A percentile compares a stretch with the other conserved stretches of the same genome.
Conservation (phyloP, 2,888 invertebrate species). For the Entomobrya multifasciata region DNA sequence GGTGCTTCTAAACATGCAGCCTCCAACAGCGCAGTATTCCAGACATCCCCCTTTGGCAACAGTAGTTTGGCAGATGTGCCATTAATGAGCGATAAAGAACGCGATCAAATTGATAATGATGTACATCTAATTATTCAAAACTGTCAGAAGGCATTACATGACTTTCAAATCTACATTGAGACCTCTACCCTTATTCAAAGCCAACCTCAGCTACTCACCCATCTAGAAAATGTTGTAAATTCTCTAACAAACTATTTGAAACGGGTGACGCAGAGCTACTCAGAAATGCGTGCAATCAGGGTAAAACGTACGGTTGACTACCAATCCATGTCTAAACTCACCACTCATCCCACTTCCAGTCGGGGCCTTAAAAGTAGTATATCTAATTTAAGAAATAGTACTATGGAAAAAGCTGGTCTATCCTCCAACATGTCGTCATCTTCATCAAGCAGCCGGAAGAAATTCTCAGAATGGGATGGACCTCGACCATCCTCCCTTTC, state of each 20-base stretch:
- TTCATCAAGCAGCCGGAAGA: slow-evolving; percentile 9
- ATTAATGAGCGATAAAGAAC: slow-evolving; percentile 90
- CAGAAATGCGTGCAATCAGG: slow-evolving; percentile 92
- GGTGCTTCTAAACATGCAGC: slow-evolving; percentile 81
- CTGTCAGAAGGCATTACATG: slow-evolving; percentile 89
- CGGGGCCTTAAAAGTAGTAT: slow-evolving; percentile 48
- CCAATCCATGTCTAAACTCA: slow-evolving; percentile 88
- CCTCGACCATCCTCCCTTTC: slow-evolving; percentile 47
- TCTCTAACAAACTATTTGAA: slow-evolving; percentile 91
- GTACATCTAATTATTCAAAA: slow-evolving; percentile 92
- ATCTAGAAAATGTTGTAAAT: slow-evolving; percentile 88
- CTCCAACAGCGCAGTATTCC: slow-evolving; percentile 42
- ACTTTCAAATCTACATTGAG: slow-evolving; percentile 86
- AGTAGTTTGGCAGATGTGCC: slow-evolving; percentile 82
- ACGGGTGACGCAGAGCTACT: slow-evolving; percentile 92
- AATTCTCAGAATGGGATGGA: slow-evolving; percentile 23
- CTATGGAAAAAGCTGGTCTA: background rate
- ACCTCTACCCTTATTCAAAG: slow-evolving; percentile 82
- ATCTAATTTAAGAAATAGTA: slow-evolving; percentile 19
- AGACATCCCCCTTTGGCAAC: too few relatives aligned
- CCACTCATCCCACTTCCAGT: slow-evolving; percentile 54
- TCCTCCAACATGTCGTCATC: background rate
- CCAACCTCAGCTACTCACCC: slow-evolving; percentile 88
- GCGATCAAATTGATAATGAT: slow-evolving; percentile 92
- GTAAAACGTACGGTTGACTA: slow-evolving; percentile 92